Evolutionary conservation across 2,797 vertebrate species (phyloP).

Genomic region (Nyctibius grandis): DNA sequence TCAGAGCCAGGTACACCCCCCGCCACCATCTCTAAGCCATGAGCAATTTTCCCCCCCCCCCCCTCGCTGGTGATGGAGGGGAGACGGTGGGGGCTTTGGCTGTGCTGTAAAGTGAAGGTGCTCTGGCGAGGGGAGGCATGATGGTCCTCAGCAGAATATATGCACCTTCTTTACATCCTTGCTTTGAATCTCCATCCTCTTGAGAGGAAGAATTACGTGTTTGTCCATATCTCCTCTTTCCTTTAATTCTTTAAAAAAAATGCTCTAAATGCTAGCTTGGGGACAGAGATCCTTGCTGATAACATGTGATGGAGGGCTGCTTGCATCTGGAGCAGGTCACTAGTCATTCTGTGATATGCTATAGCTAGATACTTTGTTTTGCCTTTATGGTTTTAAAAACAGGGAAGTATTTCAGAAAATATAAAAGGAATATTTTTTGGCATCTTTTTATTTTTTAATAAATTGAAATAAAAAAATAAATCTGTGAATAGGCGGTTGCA

Average conservation of each 20-base stretch:
- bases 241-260: neutral
- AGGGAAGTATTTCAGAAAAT: neutral
- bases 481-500: neutral
- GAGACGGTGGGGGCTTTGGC: too few relatives aligned
- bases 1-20: neutral
- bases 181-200: neutral
- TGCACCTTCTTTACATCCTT: neutral
- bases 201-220: neutral
- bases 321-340: neutral
- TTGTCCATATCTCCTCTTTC: neutral
- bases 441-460: too few relatives aligned
- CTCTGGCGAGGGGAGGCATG: neutral
- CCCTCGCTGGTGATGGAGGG: neutral
- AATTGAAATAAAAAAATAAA: neutral
- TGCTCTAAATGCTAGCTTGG: neutral
- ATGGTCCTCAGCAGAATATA: neutral
- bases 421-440: neutral
- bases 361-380: neutral
- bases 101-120: neutral
- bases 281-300: neutral
- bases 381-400: neutral
- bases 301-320: neutral
- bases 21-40: too few relatives aligned
- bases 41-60: neutral
- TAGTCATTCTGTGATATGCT: neutral